phyloP scores from a whole-genome alignment of 2,113 vertebrate genomes.

The Brachypodius melanocephalos region DNA sequence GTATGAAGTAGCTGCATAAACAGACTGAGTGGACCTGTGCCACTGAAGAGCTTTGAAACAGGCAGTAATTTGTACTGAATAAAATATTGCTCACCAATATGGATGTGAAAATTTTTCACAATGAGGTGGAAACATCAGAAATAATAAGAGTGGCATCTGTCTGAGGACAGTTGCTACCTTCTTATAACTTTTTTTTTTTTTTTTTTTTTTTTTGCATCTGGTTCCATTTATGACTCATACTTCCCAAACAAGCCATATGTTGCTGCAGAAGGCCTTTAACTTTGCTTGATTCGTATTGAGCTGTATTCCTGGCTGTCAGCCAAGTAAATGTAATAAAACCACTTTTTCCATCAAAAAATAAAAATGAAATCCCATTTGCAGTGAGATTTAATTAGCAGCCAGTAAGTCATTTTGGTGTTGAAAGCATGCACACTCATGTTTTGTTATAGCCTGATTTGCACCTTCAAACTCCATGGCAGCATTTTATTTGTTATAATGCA shows the following conservation, averaged over 20 bases:
- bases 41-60: neutral
- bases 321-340: conserved; percentile 68
- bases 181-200: neutral
- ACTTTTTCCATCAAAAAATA: conserved; percentile 66
- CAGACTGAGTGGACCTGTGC: neutral
- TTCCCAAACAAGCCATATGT: conserved; percentile 73
- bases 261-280: conserved; percentile 64
- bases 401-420: conserved; percentile 51
- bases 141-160: conserved; percentile 46
- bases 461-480: conserved; percentile 3
- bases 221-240: conserved; percentile 75
- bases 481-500: neutral
- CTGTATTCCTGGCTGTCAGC: conserved; percentile 48
- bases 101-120: neutral
- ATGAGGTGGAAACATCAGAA: conserved; percentile 18
- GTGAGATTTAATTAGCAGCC: conserved; percentile 65
- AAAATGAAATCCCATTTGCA: conserved; percentile 69
- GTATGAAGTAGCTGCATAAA: neutral
- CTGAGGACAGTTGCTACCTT: conserved; percentile 57
- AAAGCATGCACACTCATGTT: conserved; percentile 38
- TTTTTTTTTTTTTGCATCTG: conserved; percentile 62
- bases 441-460: conserved; percentile 37
- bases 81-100: neutral
- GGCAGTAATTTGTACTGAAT: neutral
- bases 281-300: conserved; percentile 60